Conservation (phyloP, 1,140 invertebrate genomes). For the Papilio polyxenes region DNA sequence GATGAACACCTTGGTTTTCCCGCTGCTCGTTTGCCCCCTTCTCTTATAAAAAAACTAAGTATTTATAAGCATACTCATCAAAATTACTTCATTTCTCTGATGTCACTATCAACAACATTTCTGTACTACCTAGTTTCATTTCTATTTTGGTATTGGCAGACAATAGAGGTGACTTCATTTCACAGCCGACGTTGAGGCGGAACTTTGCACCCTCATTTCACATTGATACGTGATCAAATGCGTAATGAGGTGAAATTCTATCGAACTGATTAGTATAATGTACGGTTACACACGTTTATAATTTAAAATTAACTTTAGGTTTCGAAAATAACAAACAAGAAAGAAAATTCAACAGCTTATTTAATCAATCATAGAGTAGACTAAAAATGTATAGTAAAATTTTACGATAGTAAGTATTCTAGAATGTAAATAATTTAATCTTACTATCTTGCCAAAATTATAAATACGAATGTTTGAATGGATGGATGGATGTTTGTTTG, state of each 20-base stretch:
- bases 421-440: too few species aligned
- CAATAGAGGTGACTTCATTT: constrained; percentile 32
- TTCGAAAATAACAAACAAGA: background rate
- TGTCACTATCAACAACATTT: background rate
- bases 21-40: too few species aligned
- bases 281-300: background rate
- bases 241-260: constrained; percentile 36
- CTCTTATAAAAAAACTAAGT: too few species aligned
- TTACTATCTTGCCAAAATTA: too few species aligned
- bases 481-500: too few species aligned
- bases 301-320: background rate
- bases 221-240: constrained; percentile 37
- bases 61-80: too few species aligned
- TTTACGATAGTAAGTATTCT: too few species aligned
- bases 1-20: too few species aligned
- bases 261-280: constrained; percentile 23
- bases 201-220: constrained; percentile 34
- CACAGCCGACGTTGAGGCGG: constrained; percentile 3
- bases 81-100: background rate
- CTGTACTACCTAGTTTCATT: constrained; percentile 7
- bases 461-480: too few species aligned
- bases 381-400: too few species aligned
- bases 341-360: too few species aligned
- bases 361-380: too few species aligned
- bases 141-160: constrained; percentile 24